These are phyloP conservation scores for Hybos culiciformis DNA, from an alignment of 2,888 invertebrate species.

Conservation along the genomic window DNA sequence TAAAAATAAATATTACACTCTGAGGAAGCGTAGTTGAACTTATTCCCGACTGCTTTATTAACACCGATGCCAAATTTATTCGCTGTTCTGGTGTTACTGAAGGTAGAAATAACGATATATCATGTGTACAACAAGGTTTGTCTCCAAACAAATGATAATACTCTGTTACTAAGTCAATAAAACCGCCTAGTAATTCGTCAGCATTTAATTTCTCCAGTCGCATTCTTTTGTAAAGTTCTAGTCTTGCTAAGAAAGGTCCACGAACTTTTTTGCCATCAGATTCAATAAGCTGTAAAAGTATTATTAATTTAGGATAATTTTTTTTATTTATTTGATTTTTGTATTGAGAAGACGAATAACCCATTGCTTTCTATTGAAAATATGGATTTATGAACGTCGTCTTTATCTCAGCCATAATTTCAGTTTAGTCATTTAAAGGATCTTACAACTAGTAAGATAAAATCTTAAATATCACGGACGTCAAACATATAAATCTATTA, in stretches of 20 bases:
- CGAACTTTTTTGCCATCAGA: conserved; percentile 43
- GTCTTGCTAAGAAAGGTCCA: conserved; percentile 71
- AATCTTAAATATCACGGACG: too few relatives aligned
- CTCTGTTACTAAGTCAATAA: conserved; percentile 54
- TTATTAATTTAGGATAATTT: neutral
- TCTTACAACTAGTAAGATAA: too few relatives aligned
- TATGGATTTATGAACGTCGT: too few relatives aligned
- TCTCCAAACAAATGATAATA: conserved; percentile 71
- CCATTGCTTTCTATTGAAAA: neutral
- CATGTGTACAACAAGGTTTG: conserved; percentile 74
- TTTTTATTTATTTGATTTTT: neutral
- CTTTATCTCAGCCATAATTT: too few relatives aligned
- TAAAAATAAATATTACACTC: conserved; percentile 37
- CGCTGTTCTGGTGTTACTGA: conserved; percentile 43
- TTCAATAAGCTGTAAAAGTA: conserved; percentile 38
- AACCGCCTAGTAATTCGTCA: conserved; percentile 44
- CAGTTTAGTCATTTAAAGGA: too few relatives aligned
- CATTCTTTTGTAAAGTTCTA: conserved; percentile 58
- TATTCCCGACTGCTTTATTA: conserved; percentile 49
- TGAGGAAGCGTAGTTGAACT: conserved; percentile 49
- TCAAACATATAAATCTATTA: too few relatives aligned
- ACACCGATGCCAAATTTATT: conserved; percentile 44
- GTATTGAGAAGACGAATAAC: neutral
- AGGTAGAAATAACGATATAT: conserved; percentile 61
- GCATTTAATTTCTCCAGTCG: conserved; percentile 41